phyloP scores from a whole-genome alignment of 2,888 invertebrate species.

The Congeria kusceri region DNA sequence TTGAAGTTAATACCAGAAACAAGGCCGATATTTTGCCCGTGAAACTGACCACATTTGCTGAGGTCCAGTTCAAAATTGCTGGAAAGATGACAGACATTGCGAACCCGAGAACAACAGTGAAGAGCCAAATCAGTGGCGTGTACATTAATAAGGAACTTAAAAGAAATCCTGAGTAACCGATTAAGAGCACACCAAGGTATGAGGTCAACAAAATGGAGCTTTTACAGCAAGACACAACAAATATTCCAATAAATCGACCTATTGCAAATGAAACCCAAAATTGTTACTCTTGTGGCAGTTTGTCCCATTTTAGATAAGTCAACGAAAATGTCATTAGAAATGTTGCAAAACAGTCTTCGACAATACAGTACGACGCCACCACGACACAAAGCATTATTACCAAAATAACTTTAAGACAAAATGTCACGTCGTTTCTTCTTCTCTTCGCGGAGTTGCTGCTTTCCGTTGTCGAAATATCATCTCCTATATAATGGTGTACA shows the following conservation, averaged over 20 bases:
- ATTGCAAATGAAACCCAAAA: conserved; percentile 52
- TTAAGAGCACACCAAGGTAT: conserved; percentile 54
- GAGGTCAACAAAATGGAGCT: conserved; percentile 82
- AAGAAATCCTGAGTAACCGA: conserved; percentile 44
- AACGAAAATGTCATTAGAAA: conserved; percentile 61
- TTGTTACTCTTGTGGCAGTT: conserved; percentile 42
- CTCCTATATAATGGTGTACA: conserved; percentile 1
- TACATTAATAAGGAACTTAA: conserved; percentile 37
- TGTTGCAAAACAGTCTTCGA: conserved; percentile 50
- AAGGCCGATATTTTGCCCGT: conserved; percentile 84
- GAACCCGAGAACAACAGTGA: conserved; percentile 81
- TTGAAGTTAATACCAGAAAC: conserved; percentile 83
- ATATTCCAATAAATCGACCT: conserved; percentile 61
- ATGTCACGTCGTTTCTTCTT: conserved; percentile 7
- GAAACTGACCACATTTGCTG: conserved; percentile 82
- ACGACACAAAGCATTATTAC: conserved; percentile 24
- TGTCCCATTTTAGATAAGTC: conserved; percentile 45
- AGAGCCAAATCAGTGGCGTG: conserved; percentile 77
- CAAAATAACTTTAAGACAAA: conserved; percentile 15
- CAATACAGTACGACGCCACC: conserved; percentile 72
- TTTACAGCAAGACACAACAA: conserved; percentile 77
- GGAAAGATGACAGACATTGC: conserved; percentile 86
- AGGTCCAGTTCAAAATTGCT: conserved; percentile 85
- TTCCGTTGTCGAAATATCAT: not conserved
- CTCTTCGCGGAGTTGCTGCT: not conserved